Evolutionary conservation across 2,888 invertebrate genomes (phyloP), one percentile per base, ranked within the genome.

Genomic region (Oscheius sp.): DNA sequence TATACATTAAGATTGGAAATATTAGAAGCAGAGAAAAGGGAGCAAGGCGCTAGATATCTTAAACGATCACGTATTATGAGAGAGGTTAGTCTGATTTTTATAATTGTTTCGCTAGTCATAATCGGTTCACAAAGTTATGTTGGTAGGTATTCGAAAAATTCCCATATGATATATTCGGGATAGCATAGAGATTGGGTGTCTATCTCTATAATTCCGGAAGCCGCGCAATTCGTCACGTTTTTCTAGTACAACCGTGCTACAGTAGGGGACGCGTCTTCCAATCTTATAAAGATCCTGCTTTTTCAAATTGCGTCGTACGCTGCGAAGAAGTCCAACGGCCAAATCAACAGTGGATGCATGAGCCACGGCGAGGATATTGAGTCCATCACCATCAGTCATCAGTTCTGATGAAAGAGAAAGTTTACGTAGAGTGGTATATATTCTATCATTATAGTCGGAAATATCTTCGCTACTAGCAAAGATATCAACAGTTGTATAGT

Each of bases 1-100:
- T 85, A 84, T 72, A 73, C 71, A 33, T 70, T 85, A 3, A 74
- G 75, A 6, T 65, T 86, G 45, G 80, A 84, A 39, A 70, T 85
- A 39, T 88, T 95, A 65, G 92, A 93, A 0, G 88, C 91, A 46
- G 89, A 90, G 25, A 91, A 90, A 34, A 95, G 95, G 86, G 91
- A 91, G 81, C 89, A 91, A 1, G 91, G 92, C 61, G 93, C 91
- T 80, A 89, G 90, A 12, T 82, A 85, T 58, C 90, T 94, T 1
- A 91, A 90, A 61, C 93, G 84, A 6, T 2, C 55, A 1, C 45
- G 34, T 5, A 80, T 86, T 34, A 73, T 86, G 72, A 65, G 73
- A 58, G 69, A 71, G 42, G 66, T 76, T 53, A 31, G n/a, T 37
- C 10, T 4, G 37, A 46, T 48, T 46, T 37, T 48, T 48, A 48